Evolutionary conservation across 2,888 invertebrate genomes (phyloP).

Genomic region (Lasioglossum calceatum): DNA sequence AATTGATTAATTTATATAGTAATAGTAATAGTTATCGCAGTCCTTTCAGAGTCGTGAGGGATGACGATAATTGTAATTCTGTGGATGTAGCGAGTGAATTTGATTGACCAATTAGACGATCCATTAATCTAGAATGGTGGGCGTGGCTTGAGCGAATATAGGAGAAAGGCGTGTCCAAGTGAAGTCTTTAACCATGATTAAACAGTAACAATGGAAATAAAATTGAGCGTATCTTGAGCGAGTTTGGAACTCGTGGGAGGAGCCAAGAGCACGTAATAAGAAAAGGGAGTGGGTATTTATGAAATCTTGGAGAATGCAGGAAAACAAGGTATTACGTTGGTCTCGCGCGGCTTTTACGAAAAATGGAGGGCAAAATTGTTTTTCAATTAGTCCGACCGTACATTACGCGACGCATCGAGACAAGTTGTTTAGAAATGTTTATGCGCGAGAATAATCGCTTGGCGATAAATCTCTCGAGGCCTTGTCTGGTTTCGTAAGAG

Average conservation of each 20-base stretch:
- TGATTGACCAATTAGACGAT: not conserved
- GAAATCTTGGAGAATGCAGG: not conserved
- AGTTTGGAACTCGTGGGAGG: not conserved
- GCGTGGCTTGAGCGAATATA: too few species aligned
- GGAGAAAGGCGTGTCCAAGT: too few species aligned
- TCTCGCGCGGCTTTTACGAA: not conserved
- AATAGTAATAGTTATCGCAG: not conserved
- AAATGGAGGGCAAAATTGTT: constrained; percentile 19
- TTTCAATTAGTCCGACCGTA: constrained; percentile 24
- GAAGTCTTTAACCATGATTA: not conserved
- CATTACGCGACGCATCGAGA: not conserved
- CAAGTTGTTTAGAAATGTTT: constrained; percentile 3
- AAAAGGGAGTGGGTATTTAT: not conserved
- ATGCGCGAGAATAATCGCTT: not conserved
- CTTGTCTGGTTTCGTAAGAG: not conserved
- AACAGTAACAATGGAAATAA: not conserved
- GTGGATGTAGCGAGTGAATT: not conserved
- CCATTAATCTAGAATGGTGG: not conserved
- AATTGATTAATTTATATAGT: not conserved
- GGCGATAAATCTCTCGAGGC: not conserved
- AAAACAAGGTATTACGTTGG: not conserved
- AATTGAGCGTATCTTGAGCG: not conserved
- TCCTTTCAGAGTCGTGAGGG: not conserved
- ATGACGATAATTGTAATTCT: not conserved
- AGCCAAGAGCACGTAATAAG: not conserved